These are phyloP conservation scores for Dicaeum eximium DNA, from an alignment of 2,113 vertebrate genomes.

Conservation along the genomic window DNA sequence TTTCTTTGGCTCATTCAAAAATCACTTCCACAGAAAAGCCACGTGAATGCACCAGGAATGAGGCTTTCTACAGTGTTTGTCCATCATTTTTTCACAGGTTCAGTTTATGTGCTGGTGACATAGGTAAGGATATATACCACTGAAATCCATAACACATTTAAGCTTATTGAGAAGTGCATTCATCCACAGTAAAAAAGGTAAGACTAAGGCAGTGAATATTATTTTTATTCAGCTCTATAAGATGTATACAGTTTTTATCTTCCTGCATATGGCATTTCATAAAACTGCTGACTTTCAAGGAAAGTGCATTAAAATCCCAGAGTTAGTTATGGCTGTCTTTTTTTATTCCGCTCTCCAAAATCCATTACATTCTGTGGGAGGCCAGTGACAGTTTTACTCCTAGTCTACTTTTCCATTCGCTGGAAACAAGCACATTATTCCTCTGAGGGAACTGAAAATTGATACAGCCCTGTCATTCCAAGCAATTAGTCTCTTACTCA, in stretches of 20 bases:
- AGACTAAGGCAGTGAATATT: not conserved
- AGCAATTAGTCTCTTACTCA: not conserved
- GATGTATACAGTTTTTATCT: not conserved
- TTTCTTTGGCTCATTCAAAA: not conserved
- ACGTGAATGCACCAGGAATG: not conserved
- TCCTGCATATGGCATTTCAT: not conserved
- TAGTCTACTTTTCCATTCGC: not conserved
- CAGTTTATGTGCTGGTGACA: not conserved
- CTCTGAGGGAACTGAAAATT: not conserved
- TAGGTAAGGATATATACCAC: not conserved
- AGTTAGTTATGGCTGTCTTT: not conserved
- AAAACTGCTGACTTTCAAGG: slow-evolving; percentile 32
- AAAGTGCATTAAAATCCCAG: not conserved
- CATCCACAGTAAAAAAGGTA: not conserved
- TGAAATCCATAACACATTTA: not conserved
- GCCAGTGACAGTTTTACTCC: slow-evolving; percentile 22
- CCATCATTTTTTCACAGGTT: not conserved
- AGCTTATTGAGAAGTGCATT: not conserved
- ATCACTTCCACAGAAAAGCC: not conserved
- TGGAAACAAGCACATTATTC: not conserved
- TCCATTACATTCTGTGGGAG: not conserved
- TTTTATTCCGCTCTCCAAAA: not conserved
- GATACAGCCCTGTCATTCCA: not conserved
- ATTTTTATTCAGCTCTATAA: not conserved
- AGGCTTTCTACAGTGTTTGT: not conserved